A percentile compares a stretch with the other conserved stretches of the same genome.
Evolutionary conservation across 2,113 vertebrate genomes (phyloP).

Genomic region (Cnemophilus loriae): DNA sequence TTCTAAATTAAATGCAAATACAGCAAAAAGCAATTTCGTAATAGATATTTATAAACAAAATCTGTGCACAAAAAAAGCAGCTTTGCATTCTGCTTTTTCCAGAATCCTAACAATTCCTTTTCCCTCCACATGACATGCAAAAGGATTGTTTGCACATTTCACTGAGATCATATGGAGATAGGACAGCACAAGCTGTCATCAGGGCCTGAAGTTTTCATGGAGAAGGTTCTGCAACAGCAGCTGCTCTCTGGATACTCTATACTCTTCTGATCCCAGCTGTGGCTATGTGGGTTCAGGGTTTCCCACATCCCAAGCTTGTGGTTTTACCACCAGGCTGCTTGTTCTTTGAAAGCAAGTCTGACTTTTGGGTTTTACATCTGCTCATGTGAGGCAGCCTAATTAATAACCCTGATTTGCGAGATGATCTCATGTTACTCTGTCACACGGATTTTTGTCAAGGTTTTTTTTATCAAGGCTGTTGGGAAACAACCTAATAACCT

Average conservation of each 20-base stretch:
- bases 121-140: neutral
- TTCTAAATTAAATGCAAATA: neutral
- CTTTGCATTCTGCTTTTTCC: neutral
- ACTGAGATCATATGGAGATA: neutral
- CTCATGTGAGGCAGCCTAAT: neutral
- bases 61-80: neutral
- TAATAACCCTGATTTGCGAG: neutral
- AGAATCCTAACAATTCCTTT: neutral
- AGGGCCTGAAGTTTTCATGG: neutral
- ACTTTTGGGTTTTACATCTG: neutral
- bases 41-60: neutral
- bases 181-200: neutral
- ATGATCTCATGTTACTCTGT: neutral
- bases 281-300: neutral
- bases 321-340: conserved; percentile 35
- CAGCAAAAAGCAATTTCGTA: neutral
- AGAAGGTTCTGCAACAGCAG: neutral
- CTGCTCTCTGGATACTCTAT: neutral
- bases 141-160: neutral
- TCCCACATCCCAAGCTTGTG: conserved; percentile 34
- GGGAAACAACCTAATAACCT: neutral
- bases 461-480: neutral
- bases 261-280: neutral
- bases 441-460: neutral
- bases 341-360: conserved; percentile 46